Percentiles rank a stretch among this genome's conserved stretches.
These are phyloP conservation scores for Euzophera pinguis DNA, from an alignment of 2,888 invertebrate genomes.

Conservation along the genomic window DNA sequence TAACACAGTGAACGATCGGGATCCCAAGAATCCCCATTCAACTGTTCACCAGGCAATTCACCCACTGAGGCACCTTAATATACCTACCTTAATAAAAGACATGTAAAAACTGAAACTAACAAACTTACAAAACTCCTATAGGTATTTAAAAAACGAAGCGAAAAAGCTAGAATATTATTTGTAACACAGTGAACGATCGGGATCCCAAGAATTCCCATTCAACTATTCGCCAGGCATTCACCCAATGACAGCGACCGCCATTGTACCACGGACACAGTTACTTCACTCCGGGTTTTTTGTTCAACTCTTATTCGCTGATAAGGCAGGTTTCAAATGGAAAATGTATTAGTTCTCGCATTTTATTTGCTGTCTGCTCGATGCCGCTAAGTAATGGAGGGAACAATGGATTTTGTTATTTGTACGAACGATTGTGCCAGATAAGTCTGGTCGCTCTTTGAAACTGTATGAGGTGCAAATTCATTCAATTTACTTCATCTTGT, in stretches of 20 bases:
- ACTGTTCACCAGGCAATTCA: too few relatives aligned
- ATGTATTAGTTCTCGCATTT: constrained; percentile 7
- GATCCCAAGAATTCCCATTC: neutral
- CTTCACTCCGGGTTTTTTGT: neutral
- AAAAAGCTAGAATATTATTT: too few relatives aligned
- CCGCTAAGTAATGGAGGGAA: constrained; percentile 2
- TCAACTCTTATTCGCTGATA: constrained; percentile 3
- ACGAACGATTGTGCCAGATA: neutral
- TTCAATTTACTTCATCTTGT: too few relatives aligned
- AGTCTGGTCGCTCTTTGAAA: neutral
- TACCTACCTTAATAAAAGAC: too few relatives aligned
- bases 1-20: too few relatives aligned
- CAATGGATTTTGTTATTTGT: neutral
- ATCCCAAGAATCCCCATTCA: too few relatives aligned
- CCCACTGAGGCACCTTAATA: too few relatives aligned
- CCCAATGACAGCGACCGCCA: neutral
- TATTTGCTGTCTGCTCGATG: neutral
- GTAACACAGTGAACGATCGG: neutral
- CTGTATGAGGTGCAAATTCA: too few relatives aligned
- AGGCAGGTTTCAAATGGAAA: constrained; percentile 5
- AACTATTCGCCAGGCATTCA: neutral
- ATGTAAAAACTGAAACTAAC: too few relatives aligned
- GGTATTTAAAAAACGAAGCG: too few relatives aligned
- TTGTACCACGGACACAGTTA: neutral
- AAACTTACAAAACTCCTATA: too few relatives aligned